Evolutionary conservation across 2,113 vertebrate species (phyloP).

Genomic region (Thalassarche chlororhynchos): DNA sequence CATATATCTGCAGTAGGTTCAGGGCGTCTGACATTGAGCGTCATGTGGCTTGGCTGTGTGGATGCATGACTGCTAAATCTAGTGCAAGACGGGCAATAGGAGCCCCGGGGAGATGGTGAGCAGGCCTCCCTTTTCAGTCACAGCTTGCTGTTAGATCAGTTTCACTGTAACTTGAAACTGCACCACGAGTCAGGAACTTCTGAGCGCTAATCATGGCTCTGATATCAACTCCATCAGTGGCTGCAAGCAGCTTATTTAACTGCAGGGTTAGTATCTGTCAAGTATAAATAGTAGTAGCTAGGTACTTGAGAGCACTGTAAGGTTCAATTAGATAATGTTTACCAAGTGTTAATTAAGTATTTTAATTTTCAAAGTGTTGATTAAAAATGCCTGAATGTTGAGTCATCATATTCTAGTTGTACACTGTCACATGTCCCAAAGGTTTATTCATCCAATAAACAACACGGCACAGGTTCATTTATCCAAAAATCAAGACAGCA

Average conservation of each 20-base stretch:
- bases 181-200: background rate
- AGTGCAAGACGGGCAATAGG: background rate
- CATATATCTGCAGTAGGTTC: background rate
- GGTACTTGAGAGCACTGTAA: background rate
- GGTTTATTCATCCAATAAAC: background rate
- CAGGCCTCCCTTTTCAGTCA: background rate
- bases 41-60: background rate
- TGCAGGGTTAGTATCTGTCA: background rate
- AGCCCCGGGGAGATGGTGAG: background rate
- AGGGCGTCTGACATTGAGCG: fast-evolving
- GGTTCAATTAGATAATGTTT: constrained; percentile 20
- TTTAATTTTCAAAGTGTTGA: background rate
- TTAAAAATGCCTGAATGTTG: background rate
- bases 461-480: background rate
- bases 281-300: background rate
- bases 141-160: background rate
- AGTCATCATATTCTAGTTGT: background rate
- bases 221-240: background rate
- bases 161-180: background rate
- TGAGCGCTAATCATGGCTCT: background rate
- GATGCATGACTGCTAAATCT: background rate
- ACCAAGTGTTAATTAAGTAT: background rate
- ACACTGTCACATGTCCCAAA: background rate
- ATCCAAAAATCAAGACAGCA: background rate
- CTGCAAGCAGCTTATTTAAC: background rate